A percentile compares a stretch with the other conserved stretches of the same genome.
These are phyloP conservation scores for Alosa sapidissima DNA, from an alignment of 2,797 vertebrate species.

Conservation along the genomic window DNA sequence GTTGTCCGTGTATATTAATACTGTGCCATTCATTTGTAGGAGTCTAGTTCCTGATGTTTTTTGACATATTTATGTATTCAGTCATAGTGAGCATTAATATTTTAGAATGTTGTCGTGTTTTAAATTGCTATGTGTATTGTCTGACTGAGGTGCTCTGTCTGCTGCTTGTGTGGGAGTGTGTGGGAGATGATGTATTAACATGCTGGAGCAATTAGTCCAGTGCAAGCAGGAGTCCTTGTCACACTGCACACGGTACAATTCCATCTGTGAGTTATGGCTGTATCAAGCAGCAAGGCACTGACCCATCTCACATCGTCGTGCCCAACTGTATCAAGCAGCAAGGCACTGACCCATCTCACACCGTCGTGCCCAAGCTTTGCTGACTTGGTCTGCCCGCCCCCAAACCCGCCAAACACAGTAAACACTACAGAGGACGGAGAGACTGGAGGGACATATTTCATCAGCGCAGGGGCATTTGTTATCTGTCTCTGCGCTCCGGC, in stretches of 20 bases:
- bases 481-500: conserved; percentile 35
- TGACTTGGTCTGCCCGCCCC: not conserved
- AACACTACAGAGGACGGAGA: not conserved
- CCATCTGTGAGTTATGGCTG: not conserved
- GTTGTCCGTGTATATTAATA: not conserved
- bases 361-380: not conserved
- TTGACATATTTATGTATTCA: not conserved
- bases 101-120: not conserved
- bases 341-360: not conserved
- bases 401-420: not conserved
- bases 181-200: not conserved
- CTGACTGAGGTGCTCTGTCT: not conserved
- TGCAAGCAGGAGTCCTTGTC: not conserved
- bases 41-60: not conserved
- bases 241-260: not conserved
- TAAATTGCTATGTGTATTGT: not conserved
- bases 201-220: not conserved
- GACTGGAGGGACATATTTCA: not conserved
- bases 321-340: not conserved
- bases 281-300: not conserved
- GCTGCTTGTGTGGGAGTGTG: not conserved
- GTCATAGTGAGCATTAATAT: not conserved
- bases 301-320: not conserved
- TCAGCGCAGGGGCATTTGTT: not conserved
- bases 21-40: not conserved